Base-by-base conservation (phyloP, 2,797 vertebrate species). In the Neosilurus hyrtlii region DNA sequence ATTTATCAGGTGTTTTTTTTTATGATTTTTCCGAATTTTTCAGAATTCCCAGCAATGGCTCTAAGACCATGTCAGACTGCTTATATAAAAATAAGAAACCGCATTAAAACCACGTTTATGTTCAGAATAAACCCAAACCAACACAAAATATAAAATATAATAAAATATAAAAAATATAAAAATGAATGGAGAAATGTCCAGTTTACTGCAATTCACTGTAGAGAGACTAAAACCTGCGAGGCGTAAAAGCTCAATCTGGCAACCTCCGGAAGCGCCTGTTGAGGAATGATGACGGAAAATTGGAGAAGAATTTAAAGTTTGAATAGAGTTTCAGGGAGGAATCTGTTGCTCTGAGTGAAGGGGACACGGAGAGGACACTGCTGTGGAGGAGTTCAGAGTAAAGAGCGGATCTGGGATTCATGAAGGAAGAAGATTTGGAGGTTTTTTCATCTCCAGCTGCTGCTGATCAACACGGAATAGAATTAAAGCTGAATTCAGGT, bases 161-260 rank as follows among this genome's bases (percentile, higher is more conserved):
- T 43, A 43, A 43, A 43, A 8, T 43, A 43, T 43, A 43, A 43
- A 43, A 43, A n/a, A n/a, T n/a, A n/a, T n/a, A n/a, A n/a, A n/a
- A 43, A 43, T 8, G 43, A 43, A 5, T 43, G 43, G 4, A 43
- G 43, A 43, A 43, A 43, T 43, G 8, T 8, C 43, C 4, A 43
- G 43, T 43, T 43, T 43, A 30, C 43, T 2, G 43, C 43, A 4
- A 30, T 56, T 73, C 20, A 56, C 56, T 11, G 1, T 2, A 37
- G 1, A 2, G 10, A 14, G 73, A 11, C 7, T 75, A 0, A 16
- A 26, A 37, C 7, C 0, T 2, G 1, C 7, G 3, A 0, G 35
- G 22, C 24, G 7, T 0, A 65, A 7, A 1, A 0, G 1, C 0
- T 51, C 76, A 20, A 65, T 30, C 61, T 52, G 76, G 61, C 76